Base-by-base conservation (phyloP, 1,140 invertebrate species). In the Microvelia longipes region DNA sequence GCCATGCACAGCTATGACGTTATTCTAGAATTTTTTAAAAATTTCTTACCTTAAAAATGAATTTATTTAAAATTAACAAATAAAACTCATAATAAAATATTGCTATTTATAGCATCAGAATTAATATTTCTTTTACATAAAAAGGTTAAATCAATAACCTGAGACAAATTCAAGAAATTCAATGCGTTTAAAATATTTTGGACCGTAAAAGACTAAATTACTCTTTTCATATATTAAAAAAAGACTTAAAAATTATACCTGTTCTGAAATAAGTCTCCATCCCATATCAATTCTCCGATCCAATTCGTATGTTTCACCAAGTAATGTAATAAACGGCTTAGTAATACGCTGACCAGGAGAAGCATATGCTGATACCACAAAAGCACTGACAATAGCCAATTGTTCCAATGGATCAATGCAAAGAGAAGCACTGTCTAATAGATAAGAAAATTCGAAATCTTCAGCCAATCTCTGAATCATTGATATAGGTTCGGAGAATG, bases 401-500 rank as follows among this genome's bases (percentile, higher is more conserved):
- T 98, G 94, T 78, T 98, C 94, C 77, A 86, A 91, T 35, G 87
- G 85, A 80, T 76, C 73, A 2, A 62, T 67, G 67, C 71, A 73
- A 29, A 61, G 28, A 26, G 72, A 71, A 19, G 75, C 75, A 60
- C 84, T 83, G 80, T 99, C 94, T 68, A 99, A 84, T 64, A 98
- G 86, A 29, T 90, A 84, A 24, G 94, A 88, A 81, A 99, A 99
- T 81, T 99, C 97, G 80, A 94, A 96, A 79, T 99, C 96, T 83
- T 99, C 97, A 1, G 92, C 94, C 69, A 99, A 83, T 74, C 97
- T 84, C 82, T 99, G 97, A 70, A 99, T 82, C 90, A 98, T 96
- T 19, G 96, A 98, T 66, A 99, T 81, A 1, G 97, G 97, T 82
- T 99, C 97, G 76, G 92, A 98, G 81, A 99, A 99, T 83, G 99